phyloP scores from a whole-genome alignment of 2,888 invertebrate species.

The Danaus chrysippus region DNA sequence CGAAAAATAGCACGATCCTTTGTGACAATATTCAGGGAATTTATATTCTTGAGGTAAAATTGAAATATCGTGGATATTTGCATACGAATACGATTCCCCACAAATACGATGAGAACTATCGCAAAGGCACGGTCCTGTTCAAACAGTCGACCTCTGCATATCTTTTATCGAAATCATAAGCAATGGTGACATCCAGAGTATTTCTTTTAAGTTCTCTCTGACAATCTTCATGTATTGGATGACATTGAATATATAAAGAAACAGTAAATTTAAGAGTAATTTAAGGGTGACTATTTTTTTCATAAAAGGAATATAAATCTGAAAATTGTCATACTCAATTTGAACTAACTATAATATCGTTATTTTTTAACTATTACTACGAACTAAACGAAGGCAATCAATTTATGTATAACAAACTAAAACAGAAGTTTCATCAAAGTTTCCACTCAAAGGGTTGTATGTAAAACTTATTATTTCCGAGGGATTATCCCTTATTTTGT shows the following conservation, averaged over 20 bases:
- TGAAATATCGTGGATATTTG: constrained; percentile 37
- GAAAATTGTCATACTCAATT: no score
- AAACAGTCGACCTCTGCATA: constrained; percentile 33
- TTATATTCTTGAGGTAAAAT: constrained; percentile 30
- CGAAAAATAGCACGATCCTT: constrained; percentile 14
- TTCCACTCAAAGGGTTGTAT: constrained; percentile 60
- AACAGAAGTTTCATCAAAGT: constrained; percentile 62
- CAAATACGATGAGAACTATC: constrained; percentile 35
- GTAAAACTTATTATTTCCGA: constrained; percentile 67
- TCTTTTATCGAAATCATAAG: constrained; percentile 19
- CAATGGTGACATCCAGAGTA: constrained; percentile 13
- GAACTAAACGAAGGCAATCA: not conserved
- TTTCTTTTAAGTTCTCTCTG: constrained; percentile 20
- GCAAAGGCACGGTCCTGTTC: constrained; percentile 34
- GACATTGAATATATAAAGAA: no score
- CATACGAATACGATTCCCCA: constrained; percentile 35
- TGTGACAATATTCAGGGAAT: constrained; percentile 22
- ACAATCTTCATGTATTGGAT: no score
- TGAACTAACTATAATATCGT: no score
- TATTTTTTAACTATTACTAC: no score
- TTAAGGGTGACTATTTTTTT: no score
- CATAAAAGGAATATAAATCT: no score
- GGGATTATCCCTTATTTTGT: constrained; percentile 58
- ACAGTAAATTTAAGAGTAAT: no score
- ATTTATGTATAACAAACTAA: constrained; percentile 45